These are phyloP conservation scores for Centropus bengalensis DNA, from an alignment of 2,113 vertebrate genomes.

Conservation along the genomic window DNA sequence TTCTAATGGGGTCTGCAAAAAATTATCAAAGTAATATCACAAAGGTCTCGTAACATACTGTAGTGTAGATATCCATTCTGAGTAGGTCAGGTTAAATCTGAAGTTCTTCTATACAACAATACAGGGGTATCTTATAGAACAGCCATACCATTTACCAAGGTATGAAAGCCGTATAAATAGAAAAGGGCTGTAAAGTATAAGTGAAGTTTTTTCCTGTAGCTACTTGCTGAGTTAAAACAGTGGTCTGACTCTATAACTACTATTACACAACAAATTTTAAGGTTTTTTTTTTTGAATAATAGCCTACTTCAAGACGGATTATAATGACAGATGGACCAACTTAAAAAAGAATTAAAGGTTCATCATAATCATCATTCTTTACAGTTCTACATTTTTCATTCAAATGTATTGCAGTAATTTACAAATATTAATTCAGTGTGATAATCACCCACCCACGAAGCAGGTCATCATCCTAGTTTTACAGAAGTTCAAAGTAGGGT, in stretches of 20 bases:
- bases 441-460: conserved; percentile 53
- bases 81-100: conserved; percentile 81
- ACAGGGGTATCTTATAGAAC: conserved; percentile 47
- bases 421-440: conserved; percentile 66
- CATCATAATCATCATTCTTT: conserved; percentile 49
- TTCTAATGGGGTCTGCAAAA: conserved; percentile 80
- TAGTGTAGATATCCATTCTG: conserved; percentile 75
- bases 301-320: conserved; percentile 60
- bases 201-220: conserved; percentile 1
- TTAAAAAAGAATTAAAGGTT: conserved; percentile 65
- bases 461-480: conserved; percentile 60
- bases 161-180: conserved; percentile 60
- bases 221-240: conserved; percentile 23
- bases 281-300: conserved; percentile 43
- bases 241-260: conserved; percentile 6
- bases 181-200: conserved; percentile 14
- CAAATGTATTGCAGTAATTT: conserved; percentile 54
- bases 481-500: conserved; percentile 14
- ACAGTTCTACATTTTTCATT: conserved; percentile 65
- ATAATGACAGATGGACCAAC: conserved; percentile 66
- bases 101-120: conserved; percentile 68
- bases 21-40: conserved; percentile 82
- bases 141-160: conserved; percentile 52
- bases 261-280: conserved; percentile 49
- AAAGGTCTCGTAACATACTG: conserved; percentile 78